Conservation (phyloP, 92 coral and sea anemone species). For the Pocillopora grandis region DNA sequence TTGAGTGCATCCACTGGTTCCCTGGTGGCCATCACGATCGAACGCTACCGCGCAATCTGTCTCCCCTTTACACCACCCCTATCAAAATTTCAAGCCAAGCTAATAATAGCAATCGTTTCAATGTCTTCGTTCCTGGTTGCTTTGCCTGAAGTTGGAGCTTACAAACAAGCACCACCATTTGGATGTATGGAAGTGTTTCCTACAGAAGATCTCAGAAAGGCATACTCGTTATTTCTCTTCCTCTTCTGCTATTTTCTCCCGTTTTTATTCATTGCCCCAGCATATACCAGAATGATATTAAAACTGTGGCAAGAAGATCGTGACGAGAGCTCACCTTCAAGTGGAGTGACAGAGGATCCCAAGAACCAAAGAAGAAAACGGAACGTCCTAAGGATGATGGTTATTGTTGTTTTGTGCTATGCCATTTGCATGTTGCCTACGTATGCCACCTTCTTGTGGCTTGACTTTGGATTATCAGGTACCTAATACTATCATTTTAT, state of each 20-base stretch:
- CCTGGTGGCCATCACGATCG: conserved; percentile 88
- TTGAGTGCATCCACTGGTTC: conserved; percentile 92
- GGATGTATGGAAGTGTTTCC: conserved; percentile 87
- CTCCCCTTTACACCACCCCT: conserved; percentile 85
- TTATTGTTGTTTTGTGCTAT: conserved; percentile 82
- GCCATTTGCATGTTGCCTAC: conserved; percentile 87
- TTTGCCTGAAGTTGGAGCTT: conserved; percentile 87
- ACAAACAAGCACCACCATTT: conserved; percentile 33
- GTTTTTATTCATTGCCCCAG: conserved; percentile 76
- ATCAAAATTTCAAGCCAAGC: conserved; percentile 87
- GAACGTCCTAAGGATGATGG: conserved; percentile 94
- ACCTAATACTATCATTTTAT: not conserved
- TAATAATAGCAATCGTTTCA: conserved; percentile 79
- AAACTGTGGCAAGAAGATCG: conserved; percentile 69
- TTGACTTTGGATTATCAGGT: conserved; percentile 78
- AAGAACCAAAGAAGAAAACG: conserved; percentile 79
- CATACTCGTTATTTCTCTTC: conserved; percentile 76
- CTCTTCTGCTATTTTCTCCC: conserved; percentile 80
- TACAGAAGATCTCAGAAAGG: conserved; percentile 38
- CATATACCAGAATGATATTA: conserved; percentile 76
- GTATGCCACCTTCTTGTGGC: conserved; percentile 68
- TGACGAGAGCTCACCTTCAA: conserved; percentile 52
- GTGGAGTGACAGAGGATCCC: conserved; percentile 81
- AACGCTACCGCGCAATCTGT: conserved; percentile 92
- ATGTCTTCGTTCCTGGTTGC: conserved; percentile 80